Percentiles rank a stretch among this genome's conserved stretches.
Conservation (phyloP, 2,797 vertebrate species). For the Sparus aurata region DNA sequence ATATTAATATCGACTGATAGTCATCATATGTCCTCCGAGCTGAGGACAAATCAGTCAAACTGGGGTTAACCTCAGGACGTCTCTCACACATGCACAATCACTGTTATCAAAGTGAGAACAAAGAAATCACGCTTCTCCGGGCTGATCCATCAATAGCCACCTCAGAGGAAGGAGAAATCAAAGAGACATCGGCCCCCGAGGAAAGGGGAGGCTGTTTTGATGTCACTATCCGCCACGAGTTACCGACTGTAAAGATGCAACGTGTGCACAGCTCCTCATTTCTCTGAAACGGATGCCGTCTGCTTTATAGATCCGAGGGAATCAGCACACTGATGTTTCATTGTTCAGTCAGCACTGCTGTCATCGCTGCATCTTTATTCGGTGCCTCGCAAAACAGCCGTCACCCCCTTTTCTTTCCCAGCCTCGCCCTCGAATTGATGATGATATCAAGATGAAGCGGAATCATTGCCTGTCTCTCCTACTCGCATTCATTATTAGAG, state of each 20-base stretch:
- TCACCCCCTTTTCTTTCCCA: constrained; percentile 22
- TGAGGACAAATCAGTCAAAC: constrained; percentile 1
- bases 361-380: constrained; percentile 49
- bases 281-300: constrained; percentile 32
- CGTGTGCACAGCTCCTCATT: constrained; percentile 8
- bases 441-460: constrained; percentile 45
- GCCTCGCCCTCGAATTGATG: constrained; percentile 38
- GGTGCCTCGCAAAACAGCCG: constrained; percentile 4
- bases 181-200: constrained; percentile 9
- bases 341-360: constrained; percentile 54
- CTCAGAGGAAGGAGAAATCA: constrained; percentile 26
- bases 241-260: constrained; percentile 17
- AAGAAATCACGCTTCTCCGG: constrained; percentile 25
- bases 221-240: constrained; percentile 31
- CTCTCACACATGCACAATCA: constrained; percentile 13
- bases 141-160: constrained; percentile 13
- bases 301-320: constrained; percentile 44
- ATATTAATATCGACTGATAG: constrained; percentile 8
- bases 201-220: constrained; percentile 28
- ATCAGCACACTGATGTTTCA: constrained; percentile 33
- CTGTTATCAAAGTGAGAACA: constrained; percentile 4
- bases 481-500: constrained; percentile 40
- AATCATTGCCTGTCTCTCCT: constrained; percentile 22
- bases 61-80: neutral
- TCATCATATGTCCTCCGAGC: constrained; percentile 14